Evolutionary conservation across 2,113 vertebrate species (phyloP).

Genomic region (Hypocryptadius cinnamomeus): DNA sequence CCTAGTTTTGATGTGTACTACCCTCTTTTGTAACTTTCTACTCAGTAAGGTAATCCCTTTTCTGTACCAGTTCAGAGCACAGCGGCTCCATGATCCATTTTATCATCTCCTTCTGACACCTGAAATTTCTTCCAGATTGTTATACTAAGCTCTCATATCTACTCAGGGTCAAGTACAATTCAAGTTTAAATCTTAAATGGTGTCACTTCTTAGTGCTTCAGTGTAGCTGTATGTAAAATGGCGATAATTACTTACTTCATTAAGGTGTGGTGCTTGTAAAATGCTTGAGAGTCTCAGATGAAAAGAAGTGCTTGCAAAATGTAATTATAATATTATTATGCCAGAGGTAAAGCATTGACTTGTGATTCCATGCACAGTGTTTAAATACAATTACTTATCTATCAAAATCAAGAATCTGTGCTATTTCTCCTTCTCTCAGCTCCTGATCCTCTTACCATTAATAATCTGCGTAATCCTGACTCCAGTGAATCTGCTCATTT

Average conservation of each 20-base stretch:
- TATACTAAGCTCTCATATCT: neutral
- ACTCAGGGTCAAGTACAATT: neutral
- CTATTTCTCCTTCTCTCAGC: conserved; percentile 1
- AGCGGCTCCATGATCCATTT: neutral
- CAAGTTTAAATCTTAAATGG: neutral
- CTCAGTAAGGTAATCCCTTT: neutral
- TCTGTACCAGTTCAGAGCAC: neutral
- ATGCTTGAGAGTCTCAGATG: conserved; percentile 12
- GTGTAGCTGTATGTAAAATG: neutral
- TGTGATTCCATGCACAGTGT: neutral
- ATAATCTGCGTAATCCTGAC: neutral
- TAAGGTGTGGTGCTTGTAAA: conserved; percentile 43
- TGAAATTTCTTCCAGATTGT: neutral
- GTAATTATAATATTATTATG: conserved; percentile 35
- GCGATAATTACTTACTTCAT: conserved; percentile 26
- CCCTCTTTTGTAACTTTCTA: neutral
- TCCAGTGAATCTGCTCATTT: neutral
- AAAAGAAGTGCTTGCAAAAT: conserved; percentile 47
- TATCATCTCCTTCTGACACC: neutral
- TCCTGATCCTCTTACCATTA: neutral
- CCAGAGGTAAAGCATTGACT: conserved; percentile 42
- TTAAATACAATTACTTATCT: conserved; percentile 43
- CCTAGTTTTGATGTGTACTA: neutral
- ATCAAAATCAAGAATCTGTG: conserved; percentile 11
- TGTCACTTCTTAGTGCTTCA: neutral